These are phyloP conservation scores for Eulithis prunata DNA, from an alignment of 2,888 invertebrate species.

Conservation along the genomic window DNA sequence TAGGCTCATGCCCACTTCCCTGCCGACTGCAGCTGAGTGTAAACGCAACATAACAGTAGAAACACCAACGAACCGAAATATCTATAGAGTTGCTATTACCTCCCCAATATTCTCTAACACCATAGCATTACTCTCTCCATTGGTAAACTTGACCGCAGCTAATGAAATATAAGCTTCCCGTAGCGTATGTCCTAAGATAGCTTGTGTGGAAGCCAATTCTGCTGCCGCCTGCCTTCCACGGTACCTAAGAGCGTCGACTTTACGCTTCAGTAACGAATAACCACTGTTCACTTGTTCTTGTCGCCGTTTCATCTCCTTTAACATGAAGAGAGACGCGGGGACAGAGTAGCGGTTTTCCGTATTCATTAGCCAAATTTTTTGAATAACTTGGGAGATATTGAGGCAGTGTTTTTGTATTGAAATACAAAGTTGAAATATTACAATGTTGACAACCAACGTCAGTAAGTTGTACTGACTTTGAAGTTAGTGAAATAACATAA, in stretches of 20 bases:
- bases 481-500: too few species aligned
- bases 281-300: slow-evolving; percentile 72
- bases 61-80: too few species aligned
- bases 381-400: not conserved
- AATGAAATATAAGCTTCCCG: slow-evolving; percentile 75
- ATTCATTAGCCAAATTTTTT: slow-evolving; percentile 56
- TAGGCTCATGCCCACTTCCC: too few species aligned
- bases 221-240: slow-evolving; percentile 66
- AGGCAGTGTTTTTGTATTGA: not conserved
- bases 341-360: slow-evolving; percentile 73
- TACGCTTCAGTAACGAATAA: slow-evolving; percentile 68
- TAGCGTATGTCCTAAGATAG: slow-evolving; percentile 66
- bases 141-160: slow-evolving; percentile 77
- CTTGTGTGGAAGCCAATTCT: slow-evolving; percentile 68
- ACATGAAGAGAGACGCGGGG: slow-evolving; percentile 74
- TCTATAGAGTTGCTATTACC: slow-evolving; percentile 45
- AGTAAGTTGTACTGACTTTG: too few species aligned
- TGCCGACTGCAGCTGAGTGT: too few species aligned
- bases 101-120: slow-evolving; percentile 76
- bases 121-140: slow-evolving; percentile 77
- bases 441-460: too few species aligned
- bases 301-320: slow-evolving; percentile 73
- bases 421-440: too few species aligned
- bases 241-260: slow-evolving; percentile 70
- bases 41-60: too few species aligned